Conservation (phyloP, 2,888 invertebrate genomes). For the Halictus quadricinctus region DNA sequence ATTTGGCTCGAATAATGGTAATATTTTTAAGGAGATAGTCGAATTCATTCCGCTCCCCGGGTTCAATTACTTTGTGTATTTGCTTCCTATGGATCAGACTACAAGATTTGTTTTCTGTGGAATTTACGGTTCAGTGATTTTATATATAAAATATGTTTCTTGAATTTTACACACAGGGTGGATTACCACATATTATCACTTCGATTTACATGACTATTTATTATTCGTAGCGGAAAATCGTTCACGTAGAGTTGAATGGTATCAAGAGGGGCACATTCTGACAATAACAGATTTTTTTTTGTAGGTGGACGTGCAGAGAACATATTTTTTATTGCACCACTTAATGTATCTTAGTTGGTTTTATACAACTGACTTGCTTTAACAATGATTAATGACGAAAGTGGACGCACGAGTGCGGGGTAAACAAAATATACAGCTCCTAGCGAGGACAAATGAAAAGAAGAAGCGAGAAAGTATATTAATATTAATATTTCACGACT, state of each 20-base stretch:
- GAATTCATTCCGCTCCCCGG: not conserved
- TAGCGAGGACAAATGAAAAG: not conserved
- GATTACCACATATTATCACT: too few species aligned
- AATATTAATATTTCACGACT: not conserved
- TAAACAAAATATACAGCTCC: not conserved
- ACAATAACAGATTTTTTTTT: too few species aligned
- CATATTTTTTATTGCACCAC: too few species aligned
- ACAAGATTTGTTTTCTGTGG: not conserved
- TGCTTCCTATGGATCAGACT: not conserved
- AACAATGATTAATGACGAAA: not conserved
- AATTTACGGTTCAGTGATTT: not conserved
- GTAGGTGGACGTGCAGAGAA: too few species aligned
- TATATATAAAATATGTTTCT: too few species aligned
- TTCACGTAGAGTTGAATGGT: too few species aligned
- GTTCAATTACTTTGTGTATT: not conserved
- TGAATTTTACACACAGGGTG: too few species aligned
- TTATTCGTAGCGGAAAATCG: too few species aligned
- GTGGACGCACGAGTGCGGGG: not conserved
- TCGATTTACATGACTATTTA: too few species aligned
- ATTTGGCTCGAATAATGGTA: conserved; percentile 4
- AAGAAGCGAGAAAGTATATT: not conserved
- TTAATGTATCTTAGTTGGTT: not conserved
- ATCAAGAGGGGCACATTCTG: too few species aligned
- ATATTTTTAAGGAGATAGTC: conserved; percentile 3
- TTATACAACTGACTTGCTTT: too few species aligned